phyloP scores from a whole-genome alignment of 2,888 invertebrate species.

The Tachina lurida region DNA sequence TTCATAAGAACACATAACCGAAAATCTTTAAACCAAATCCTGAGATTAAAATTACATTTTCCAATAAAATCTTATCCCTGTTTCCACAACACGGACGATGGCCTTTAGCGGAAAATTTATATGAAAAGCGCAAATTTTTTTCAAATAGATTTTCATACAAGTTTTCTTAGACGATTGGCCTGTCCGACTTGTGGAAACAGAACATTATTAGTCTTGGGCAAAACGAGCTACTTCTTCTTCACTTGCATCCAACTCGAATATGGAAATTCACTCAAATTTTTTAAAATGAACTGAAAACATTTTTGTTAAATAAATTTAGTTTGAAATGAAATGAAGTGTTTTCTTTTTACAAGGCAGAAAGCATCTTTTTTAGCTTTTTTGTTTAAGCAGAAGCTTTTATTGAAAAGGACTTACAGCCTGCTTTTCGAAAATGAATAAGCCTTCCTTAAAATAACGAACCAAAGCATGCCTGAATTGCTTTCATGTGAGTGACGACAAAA shows the following conservation, averaged over 20 bases:
- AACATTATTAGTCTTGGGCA: not conserved
- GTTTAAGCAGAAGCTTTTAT: not conserved
- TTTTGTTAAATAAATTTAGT: slow-evolving; percentile 5
- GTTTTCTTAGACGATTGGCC: too few species aligned
- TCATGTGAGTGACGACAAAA: too few species aligned
- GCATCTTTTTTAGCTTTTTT: too few species aligned
- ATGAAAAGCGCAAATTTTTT: too few species aligned
- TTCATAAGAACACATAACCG: not conserved
- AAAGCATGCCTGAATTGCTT: too few species aligned
- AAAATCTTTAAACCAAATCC: not conserved
- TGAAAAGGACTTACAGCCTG: not conserved
- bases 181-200: too few species aligned
- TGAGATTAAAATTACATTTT: not conserved
- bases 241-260: slow-evolving; percentile 27
- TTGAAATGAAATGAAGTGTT: not conserved
- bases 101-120: too few species aligned
- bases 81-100: too few species aligned
- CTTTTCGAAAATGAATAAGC: not conserved
- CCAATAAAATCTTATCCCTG: not conserved
- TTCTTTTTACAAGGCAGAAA: too few species aligned
- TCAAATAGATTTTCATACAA: too few species aligned
- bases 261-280: slow-evolving; percentile 34
- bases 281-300: not conserved
- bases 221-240: not conserved
- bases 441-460: too few species aligned